Evolutionary conservation across 2,113 vertebrate species (phyloP).

Genomic region (Apaloderma vittatum): DNA sequence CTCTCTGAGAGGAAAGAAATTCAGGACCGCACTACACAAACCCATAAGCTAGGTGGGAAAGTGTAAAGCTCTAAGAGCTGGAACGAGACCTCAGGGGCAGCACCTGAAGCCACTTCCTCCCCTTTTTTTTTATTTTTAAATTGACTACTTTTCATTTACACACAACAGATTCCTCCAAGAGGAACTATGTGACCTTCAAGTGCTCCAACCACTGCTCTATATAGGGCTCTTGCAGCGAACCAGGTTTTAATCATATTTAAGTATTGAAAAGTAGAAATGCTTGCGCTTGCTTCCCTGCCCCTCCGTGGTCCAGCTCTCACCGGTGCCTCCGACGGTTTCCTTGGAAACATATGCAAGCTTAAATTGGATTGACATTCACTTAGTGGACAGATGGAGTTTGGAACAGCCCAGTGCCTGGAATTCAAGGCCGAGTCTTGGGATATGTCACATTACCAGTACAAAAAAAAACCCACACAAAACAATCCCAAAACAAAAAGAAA

Average conservation of each 20-base stretch:
- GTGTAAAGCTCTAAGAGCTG: accelerated
- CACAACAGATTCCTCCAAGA: background rate
- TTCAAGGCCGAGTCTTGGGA: background rate
- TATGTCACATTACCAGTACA: background rate
- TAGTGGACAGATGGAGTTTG: constrained; percentile 64
- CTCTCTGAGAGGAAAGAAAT: background rate
- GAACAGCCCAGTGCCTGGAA: constrained; percentile 26
- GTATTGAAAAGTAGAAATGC: background rate
- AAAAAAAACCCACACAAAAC: background rate
- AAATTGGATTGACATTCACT: constrained; percentile 54
- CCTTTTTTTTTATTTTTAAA: background rate
- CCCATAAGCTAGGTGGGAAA: background rate
- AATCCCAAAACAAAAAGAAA: no score
- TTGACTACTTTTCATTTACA: background rate
- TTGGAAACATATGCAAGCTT: constrained; percentile 62
- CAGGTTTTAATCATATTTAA: background rate
- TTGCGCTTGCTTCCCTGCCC: background rate
- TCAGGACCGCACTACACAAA: background rate
- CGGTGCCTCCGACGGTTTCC: constrained; percentile 43
- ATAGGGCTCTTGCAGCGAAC: background rate
- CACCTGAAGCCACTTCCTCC: background rate
- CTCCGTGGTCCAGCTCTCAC: constrained; percentile 15
- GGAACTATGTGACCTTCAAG: background rate
- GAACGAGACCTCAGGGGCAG: background rate
- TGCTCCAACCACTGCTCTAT: background rate